A percentile compares a stretch with the other conserved stretches of the same genome.
Conservation (phyloP, 2,797 vertebrate genomes). For the Galaxias olidus region DNA sequence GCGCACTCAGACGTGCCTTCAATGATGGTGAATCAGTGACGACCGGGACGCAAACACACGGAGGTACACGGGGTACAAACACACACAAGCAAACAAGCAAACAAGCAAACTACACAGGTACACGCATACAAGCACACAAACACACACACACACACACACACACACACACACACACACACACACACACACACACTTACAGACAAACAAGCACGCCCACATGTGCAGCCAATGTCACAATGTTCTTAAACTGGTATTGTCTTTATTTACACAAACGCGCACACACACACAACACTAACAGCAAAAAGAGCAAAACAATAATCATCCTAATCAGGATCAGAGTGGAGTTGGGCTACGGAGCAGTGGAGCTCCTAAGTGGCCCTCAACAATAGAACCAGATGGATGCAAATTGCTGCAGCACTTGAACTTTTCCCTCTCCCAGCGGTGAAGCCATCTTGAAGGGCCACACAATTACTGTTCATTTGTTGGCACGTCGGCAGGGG, state of each 20-base stretch:
- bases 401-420: slow-evolving; percentile 10
- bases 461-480: slow-evolving; percentile 31
- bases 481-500: slow-evolving; percentile 7
- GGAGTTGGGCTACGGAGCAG: neutral
- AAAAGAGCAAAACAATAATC: slow-evolving; percentile 8
- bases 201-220: no score
- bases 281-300: no score
- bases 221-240: no score
- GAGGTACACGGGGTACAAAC: no score
- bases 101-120: neutral
- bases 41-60: no score
- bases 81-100: neutral
- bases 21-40: no score
- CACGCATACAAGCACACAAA: slow-evolving; percentile 3
- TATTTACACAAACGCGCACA: no score
- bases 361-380: neutral
- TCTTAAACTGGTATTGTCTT: no score
- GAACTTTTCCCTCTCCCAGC: slow-evolving; percentile 16
- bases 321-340: slow-evolving; percentile 14
- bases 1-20: no score
- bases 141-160: slow-evolving; percentile 8
- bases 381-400: slow-evolving; percentile 5
- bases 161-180: slow-evolving; percentile 5
- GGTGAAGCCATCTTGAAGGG: slow-evolving; percentile 29
- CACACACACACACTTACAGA: no score